A percentile compares a stretch with the other conserved stretches of the same genome.
Evolutionary conservation across 2,797 vertebrate species (phyloP).

Genomic region (Pempheris klunzingeri): DNA sequence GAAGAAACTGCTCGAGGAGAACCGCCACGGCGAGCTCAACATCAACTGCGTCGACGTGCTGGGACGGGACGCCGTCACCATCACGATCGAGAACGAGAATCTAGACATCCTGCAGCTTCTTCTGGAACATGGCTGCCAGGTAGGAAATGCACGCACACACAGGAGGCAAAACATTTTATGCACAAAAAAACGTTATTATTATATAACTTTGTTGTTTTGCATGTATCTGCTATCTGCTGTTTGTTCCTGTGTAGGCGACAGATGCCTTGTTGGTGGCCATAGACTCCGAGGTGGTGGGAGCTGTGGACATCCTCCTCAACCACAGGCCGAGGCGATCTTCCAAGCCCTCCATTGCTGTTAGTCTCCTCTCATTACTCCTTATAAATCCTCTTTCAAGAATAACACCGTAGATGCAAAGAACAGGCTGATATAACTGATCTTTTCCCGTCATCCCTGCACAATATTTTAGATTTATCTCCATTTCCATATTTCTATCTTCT

Average conservation of each 20-base stretch:
- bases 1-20: conserved; percentile 97
- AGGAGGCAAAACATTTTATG: too few relatives aligned
- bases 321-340: conserved; percentile 94
- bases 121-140: conserved; percentile 97
- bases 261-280: conserved; percentile 98
- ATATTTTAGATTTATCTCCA: neutral
- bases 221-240: neutral
- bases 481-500: conserved; percentile 21
- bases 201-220: neutral
- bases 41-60: conserved; percentile 97
- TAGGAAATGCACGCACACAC: conserved; percentile 73
- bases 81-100: conserved; percentile 98
- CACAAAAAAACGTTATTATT: neutral
- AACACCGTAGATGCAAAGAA: neutral
- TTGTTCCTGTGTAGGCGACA: conserved; percentile 84
- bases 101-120: conserved; percentile 97
- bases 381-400: neutral
- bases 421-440: neutral
- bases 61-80: conserved; percentile 95
- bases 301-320: conserved; percentile 98
- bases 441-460: neutral
- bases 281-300: conserved; percentile 98
- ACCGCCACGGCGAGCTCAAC: conserved; percentile 94
- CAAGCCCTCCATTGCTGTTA: conserved; percentile 96
- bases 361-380: conserved; percentile 65